These are phyloP conservation scores for Poecilobothrus nobilitatus DNA, from an alignment of 2,888 invertebrate species.

Conservation along the genomic window DNA sequence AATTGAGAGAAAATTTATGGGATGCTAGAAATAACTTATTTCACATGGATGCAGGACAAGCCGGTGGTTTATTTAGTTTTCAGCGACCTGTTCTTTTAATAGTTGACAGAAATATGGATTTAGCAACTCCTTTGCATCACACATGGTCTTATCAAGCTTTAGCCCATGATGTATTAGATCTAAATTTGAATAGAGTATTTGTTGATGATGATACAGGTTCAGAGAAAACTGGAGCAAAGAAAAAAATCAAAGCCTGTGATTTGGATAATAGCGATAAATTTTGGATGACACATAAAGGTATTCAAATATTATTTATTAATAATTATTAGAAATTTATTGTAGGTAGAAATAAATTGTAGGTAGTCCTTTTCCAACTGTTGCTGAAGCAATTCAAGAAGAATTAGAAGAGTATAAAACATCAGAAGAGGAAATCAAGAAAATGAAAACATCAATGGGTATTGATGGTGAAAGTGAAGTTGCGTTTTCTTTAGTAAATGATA, in stretches of 20 bases:
- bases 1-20: constrained; percentile 90
- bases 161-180: constrained; percentile 89
- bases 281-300: constrained; percentile 87
- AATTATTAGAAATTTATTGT: background rate
- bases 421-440: constrained; percentile 92
- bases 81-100: constrained; percentile 88
- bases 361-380: constrained; percentile 86
- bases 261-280: constrained; percentile 82
- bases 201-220: constrained; percentile 56
- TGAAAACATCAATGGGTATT: constrained; percentile 90
- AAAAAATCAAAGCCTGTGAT: constrained; percentile 82
- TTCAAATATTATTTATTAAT: background rate
- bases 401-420: constrained; percentile 85
- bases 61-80: constrained; percentile 68
- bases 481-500: constrained; percentile 79
- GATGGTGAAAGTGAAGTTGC: constrained; percentile 84
- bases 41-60: constrained; percentile 71
- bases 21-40: constrained; percentile 96
- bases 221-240: constrained; percentile 50
- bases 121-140: constrained; percentile 97
- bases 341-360: background rate
- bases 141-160: constrained; percentile 99
- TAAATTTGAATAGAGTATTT: constrained; percentile 74
- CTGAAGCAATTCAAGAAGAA: constrained; percentile 97
- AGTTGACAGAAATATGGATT: constrained; percentile 87